These are phyloP conservation scores for Porites evermanni DNA, from an alignment of 92 coral and sea anemone species.

Conservation along the genomic window DNA sequence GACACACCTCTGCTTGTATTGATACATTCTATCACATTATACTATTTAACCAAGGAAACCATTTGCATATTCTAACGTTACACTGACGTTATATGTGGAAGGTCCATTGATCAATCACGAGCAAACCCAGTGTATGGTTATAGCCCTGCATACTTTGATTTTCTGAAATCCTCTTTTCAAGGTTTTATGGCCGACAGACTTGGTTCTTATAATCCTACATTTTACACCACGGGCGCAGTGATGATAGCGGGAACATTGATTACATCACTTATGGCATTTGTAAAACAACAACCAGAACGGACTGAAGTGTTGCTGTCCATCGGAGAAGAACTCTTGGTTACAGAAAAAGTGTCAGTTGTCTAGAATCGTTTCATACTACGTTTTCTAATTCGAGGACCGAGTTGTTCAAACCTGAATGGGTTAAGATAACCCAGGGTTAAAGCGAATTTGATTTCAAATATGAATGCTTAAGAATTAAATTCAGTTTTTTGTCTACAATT, in stretches of 20 bases:
- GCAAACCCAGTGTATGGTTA: no score
- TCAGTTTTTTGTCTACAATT: no score
- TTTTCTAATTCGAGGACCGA: background rate
- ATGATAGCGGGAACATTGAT: conserved; percentile 47
- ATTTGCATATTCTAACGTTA: no score
- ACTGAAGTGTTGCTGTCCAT: background rate
- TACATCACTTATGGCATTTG: conserved; percentile 14
- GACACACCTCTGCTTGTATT: no score
- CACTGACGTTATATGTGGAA: no score
- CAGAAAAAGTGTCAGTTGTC: conserved; percentile 23
- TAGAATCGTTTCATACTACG: background rate
- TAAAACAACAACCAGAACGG: background rate
- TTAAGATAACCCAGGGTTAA: background rate
- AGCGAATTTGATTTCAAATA: no score
- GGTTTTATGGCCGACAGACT: conserved; percentile 45
- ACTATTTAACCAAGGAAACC: no score
- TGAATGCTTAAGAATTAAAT: no score
- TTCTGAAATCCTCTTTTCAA: background rate
- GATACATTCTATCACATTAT: no score
- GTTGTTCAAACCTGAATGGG: background rate
- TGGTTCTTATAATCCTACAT: conserved; percentile 48
- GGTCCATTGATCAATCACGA: no score
- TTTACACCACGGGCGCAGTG: conserved; percentile 47
- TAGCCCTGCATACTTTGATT: background rate
- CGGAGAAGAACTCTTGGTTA: conserved; percentile 10